phyloP scores from a whole-genome alignment of 2,888 invertebrate species.

The Aphrophora alni region DNA sequence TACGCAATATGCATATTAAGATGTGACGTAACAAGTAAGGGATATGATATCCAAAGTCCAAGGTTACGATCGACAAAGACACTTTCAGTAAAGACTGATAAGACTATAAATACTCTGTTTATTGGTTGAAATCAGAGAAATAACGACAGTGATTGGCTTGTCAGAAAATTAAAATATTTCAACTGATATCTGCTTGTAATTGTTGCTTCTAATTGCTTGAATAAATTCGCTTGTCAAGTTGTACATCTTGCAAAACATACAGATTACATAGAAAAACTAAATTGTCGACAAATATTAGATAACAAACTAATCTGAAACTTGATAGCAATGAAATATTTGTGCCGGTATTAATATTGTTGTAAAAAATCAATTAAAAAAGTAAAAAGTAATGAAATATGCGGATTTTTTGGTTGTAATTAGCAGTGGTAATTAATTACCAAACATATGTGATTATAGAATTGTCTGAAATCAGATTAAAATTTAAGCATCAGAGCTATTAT shows the following conservation, averaged over 20 bases:
- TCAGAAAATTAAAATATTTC: neutral
- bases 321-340: neutral
- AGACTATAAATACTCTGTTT: neutral
- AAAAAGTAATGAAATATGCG: too few species aligned
- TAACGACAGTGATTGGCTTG: neutral
- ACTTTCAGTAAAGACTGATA: neutral
- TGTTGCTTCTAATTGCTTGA: neutral
- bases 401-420: too few species aligned
- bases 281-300: neutral
- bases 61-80: neutral
- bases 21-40: neutral
- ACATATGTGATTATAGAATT: too few species aligned
- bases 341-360: neutral
- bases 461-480: too few species aligned
- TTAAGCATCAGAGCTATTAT: too few species aligned
- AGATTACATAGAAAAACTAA: neutral
- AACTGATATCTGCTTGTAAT: neutral
- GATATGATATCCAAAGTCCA: neutral
- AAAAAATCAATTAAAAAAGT: too few species aligned
- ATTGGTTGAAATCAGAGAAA: neutral
- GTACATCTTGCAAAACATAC: neutral
- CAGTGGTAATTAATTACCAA: too few species aligned
- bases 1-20: neutral
- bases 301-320: neutral
- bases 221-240: neutral